A percentile compares a stretch with the other conserved stretches of the same genome.
These are phyloP conservation scores for Trididemnum miniatum DNA, from an alignment of 23 tunicate genomes.

Conservation along the genomic window DNA sequence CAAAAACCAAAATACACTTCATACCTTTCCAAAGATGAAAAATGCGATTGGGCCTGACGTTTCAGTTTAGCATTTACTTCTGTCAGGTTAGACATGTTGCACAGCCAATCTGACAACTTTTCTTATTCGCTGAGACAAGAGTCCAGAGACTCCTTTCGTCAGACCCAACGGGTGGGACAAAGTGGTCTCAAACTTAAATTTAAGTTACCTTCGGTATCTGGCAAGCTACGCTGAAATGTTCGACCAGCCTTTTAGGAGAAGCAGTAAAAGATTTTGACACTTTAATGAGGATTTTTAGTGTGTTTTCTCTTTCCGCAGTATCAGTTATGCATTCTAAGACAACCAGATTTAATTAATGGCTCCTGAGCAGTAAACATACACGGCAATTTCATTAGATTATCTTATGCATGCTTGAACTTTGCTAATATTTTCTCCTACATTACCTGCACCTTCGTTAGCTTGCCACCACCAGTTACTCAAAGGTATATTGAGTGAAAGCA, in stretches of 20 bases:
- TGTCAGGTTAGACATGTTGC: constrained; percentile 18
- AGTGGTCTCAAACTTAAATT: constrained; percentile 17
- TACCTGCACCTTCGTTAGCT: constrained; percentile 18
- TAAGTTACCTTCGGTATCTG: constrained; percentile 12
- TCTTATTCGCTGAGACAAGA: constrained; percentile 17
- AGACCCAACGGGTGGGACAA: constrained; percentile 24
- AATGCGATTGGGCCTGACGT: background rate
- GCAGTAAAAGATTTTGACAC: constrained; percentile 19
- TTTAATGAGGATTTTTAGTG: constrained; percentile 10
- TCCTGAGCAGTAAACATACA: constrained; percentile 12
- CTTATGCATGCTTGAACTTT: constrained; percentile 2
- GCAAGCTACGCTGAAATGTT: constrained; percentile 6
- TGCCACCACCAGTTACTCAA: background rate
- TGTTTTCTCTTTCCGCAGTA: constrained; percentile 10
- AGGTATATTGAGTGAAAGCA: background rate
- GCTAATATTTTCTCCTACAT: constrained; percentile 13
- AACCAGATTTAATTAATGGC: constrained; percentile 11
- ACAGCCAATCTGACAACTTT: constrained; percentile 6
- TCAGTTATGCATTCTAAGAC: constrained; percentile 15
- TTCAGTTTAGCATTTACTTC: too few species aligned
- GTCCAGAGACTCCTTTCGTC: constrained; percentile 10
- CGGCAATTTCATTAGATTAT: constrained; percentile 9
- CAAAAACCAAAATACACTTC: background rate
- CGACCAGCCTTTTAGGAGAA: constrained; percentile 4
- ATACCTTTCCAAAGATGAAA: background rate